phyloP scores from a whole-genome alignment of 2,888 invertebrate species.

The Heliconius sara region DNA sequence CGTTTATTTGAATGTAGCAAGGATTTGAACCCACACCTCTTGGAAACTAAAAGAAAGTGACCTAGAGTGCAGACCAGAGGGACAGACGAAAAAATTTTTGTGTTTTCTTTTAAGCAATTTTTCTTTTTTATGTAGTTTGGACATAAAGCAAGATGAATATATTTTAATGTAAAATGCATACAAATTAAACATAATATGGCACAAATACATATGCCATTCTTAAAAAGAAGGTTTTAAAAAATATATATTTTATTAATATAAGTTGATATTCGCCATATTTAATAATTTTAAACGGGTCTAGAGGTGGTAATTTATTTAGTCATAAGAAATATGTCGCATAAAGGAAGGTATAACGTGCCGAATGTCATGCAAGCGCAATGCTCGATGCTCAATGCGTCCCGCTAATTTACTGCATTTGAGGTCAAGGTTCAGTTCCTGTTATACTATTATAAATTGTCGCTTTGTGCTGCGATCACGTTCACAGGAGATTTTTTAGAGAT shows the following conservation, averaged over 20 bases:
- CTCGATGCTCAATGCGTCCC: conserved; percentile 19
- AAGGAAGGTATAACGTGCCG: conserved; percentile 24
- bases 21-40: neutral
- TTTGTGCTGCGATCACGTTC: neutral
- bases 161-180: too few species aligned
- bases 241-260: too few species aligned
- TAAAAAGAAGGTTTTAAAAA: too few species aligned
- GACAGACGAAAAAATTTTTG: neutral
- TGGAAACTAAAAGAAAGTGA: neutral
- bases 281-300: too few species aligned
- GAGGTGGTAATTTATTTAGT: too few species aligned
- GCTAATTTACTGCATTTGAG: conserved; percentile 6
- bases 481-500: neutral
- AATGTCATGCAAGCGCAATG: conserved; percentile 5
- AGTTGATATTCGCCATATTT: too few species aligned
- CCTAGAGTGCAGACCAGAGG: neutral
- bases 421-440: conserved; percentile 9
- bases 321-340: neutral
- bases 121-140: neutral
- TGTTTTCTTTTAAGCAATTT: neutral
- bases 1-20: neutral
- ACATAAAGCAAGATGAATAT: neutral
- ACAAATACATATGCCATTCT: too few species aligned
- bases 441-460: neutral
- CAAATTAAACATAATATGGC: too few species aligned